A percentile compares a stretch with the other conserved stretches of the same genome.
Conservation (phyloP, 2,797 vertebrate genomes). For the Paedocypris micromegethes region DNA sequence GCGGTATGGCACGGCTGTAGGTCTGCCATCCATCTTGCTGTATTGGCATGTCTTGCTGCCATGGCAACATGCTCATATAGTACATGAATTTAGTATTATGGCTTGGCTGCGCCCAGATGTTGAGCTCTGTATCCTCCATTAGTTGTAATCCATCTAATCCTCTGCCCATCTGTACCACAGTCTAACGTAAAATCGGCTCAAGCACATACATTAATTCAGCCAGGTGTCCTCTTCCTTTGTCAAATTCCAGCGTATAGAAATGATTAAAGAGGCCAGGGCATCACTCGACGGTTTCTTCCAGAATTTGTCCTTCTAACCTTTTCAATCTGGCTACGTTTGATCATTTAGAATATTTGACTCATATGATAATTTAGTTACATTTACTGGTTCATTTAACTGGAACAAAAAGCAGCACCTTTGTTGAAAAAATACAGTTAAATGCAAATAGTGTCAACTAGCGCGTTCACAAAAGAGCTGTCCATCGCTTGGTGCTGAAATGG, state of each 20-base stretch:
- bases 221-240: constrained; percentile 19
- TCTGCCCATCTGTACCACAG: constrained; percentile 49
- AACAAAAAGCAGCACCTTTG: too few relatives aligned
- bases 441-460: too few relatives aligned
- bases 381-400: too few relatives aligned
- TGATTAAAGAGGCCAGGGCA: not conserved
- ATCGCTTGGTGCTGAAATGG: too few relatives aligned
- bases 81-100: constrained; percentile 30
- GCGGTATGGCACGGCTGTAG: constrained; percentile 6
- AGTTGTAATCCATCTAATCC: constrained; percentile 55
- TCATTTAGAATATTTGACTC: too few relatives aligned
- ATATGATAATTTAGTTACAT: too few relatives aligned
- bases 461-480: too few relatives aligned
- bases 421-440: too few relatives aligned
- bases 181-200: constrained; percentile 27
- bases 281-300: not conserved
- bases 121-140: constrained; percentile 56
- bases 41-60: constrained; percentile 56
- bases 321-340: not conserved
- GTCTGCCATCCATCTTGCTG: constrained; percentile 47
- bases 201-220: constrained; percentile 43
- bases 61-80: constrained; percentile 52
- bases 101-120: constrained; percentile 60
- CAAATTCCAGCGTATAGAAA: not conserved
- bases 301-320: constrained; percentile 6